Conservation (phyloP, 2,888 invertebrate species). For the Scotopteryx bipunctaria region DNA sequence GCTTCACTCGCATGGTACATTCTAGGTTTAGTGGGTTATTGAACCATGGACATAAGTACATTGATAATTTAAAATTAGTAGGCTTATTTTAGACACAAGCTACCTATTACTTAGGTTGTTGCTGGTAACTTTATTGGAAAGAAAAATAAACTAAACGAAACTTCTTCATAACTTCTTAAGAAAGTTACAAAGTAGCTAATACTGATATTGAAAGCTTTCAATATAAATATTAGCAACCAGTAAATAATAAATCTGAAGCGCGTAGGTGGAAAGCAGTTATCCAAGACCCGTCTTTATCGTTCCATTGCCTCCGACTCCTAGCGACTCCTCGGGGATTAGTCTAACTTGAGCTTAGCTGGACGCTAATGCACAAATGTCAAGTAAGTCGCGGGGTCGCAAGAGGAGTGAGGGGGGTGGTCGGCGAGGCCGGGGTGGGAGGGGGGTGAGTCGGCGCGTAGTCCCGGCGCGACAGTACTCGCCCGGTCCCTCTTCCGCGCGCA, state of each 20-base stretch:
- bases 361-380: conserved; percentile 52
- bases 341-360: conserved; percentile 46
- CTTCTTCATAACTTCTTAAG: no score
- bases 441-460: conserved; percentile 45
- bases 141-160: no score
- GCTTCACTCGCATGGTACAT: no score
- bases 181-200: no score
- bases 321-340: conserved; percentile 30
- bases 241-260: conserved; percentile 5
- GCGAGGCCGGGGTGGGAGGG: conserved; percentile 35
- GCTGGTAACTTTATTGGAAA: no score
- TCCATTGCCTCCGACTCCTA: conserved; percentile 20
- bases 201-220: conserved; percentile 8
- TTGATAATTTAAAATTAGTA: no score
- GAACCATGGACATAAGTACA: no score
- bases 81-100: no score
- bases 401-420: conserved; percentile 31
- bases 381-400: conserved; percentile 35
- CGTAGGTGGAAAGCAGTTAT: conserved; percentile 10
- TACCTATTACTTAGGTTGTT: no score
- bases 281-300: conserved; percentile 20
- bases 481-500: conserved; percentile 73
- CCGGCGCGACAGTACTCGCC: conserved; percentile 72
- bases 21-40: no score
- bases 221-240: no score